These are phyloP conservation scores for Syngnathus typhle DNA, from an alignment of 2,113 vertebrate genomes.

Conservation along the genomic window DNA sequence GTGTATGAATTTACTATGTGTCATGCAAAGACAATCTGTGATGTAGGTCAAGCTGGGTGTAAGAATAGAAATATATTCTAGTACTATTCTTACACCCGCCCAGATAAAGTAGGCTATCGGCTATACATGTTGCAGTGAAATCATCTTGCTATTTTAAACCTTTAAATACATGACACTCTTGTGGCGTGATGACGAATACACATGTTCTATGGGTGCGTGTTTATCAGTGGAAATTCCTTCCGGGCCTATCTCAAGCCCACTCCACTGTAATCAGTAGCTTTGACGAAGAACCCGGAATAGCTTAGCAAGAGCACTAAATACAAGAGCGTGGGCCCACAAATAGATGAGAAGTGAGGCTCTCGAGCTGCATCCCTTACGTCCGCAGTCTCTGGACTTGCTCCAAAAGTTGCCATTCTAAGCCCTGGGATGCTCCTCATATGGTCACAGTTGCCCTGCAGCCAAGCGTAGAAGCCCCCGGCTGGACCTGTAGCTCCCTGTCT, in stretches of 20 bases:
- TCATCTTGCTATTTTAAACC: neutral
- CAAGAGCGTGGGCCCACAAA: constrained; percentile 62
- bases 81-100: neutral
- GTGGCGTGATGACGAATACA: neutral
- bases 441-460: neutral
- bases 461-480: neutral
- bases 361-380: neutral
- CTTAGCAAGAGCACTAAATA: constrained; percentile 15
- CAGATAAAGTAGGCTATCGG: neutral
- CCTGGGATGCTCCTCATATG: neutral
- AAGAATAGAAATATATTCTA: neutral
- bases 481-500: neutral
- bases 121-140: neutral
- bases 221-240: constrained; percentile 42
- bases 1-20: neutral
- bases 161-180: neutral
- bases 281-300: constrained; percentile 64
- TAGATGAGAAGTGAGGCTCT: constrained; percentile 50
- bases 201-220: neutral
- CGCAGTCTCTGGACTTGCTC: neutral
- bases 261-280: constrained; percentile 60
- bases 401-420: neutral
- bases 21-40: neutral
- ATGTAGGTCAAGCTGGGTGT: neutral
- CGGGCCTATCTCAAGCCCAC: constrained; percentile 36